phyloP scores from a whole-genome alignment of 2,797 vertebrate genomes.

The Sarcophilus harrisii region DNA sequence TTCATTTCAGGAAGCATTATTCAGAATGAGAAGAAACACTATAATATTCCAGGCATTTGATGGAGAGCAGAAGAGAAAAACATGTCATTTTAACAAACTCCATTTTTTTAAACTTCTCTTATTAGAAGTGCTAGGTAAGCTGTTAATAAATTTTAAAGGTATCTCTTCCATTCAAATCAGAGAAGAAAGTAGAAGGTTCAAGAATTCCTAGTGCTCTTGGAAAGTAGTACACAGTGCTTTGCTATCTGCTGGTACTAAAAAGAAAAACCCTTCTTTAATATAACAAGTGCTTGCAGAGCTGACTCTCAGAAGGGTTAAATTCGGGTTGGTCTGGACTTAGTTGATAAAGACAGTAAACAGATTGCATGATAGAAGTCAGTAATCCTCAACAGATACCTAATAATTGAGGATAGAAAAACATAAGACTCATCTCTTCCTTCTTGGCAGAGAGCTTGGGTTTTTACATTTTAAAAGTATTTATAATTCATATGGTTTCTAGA shows the following conservation, averaged over 20 bases:
- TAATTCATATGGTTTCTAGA: conserved; percentile 82
- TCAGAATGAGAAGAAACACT: not conserved
- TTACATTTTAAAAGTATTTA: conserved; percentile 77
- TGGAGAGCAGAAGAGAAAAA: not conserved
- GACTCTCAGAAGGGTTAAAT: conserved; percentile 12
- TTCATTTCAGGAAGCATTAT: not conserved
- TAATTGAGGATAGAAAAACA: conserved; percentile 65
- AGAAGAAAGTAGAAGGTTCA: conserved; percentile 26
- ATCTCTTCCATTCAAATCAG: conserved; percentile 37
- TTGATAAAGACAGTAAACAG: conserved; percentile 56
- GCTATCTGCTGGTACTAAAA: not conserved
- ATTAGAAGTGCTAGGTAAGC: conserved; percentile 20
- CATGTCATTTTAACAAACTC: not conserved
- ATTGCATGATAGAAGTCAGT: conserved; percentile 34
- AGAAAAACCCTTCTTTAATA: conserved; percentile 49
- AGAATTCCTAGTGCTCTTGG: conserved; percentile 31
- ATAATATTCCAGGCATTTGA: not conserved
- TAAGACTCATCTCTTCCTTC: conserved; percentile 61
- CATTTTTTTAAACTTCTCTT: conserved; percentile 29
- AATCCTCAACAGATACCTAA: conserved; percentile 71
- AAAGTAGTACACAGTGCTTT: not conserved
- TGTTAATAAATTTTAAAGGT: conserved; percentile 19
- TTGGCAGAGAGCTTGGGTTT: conserved; percentile 73
- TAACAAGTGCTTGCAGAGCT: conserved; percentile 56
- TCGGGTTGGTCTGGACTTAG: not conserved